Conservation (phyloP, 2,797 vertebrate genomes). For the Sylvilagus floridanus region DNA sequence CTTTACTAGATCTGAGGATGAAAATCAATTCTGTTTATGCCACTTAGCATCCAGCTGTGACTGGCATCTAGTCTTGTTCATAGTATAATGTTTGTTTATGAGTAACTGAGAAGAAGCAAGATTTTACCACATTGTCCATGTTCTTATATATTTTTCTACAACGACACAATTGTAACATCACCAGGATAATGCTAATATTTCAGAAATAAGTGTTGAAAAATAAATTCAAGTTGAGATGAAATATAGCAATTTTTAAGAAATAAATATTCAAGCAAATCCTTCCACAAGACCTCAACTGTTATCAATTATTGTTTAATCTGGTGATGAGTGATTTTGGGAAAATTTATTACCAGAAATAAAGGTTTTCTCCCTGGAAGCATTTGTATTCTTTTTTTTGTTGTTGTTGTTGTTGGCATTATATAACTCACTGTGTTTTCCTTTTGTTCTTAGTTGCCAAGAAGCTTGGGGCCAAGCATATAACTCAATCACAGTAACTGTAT, state of each 20-base stretch:
- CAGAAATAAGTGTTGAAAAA: slow-evolving; percentile 19
- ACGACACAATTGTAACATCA: background rate
- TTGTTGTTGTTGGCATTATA: background rate
- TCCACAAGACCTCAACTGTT: slow-evolving; percentile 48
- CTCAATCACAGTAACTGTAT: slow-evolving; percentile 51
- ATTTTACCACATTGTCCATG: background rate
- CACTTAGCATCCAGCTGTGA: background rate
- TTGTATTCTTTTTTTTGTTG: slow-evolving; percentile 1
- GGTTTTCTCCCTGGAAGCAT: slow-evolving; percentile 39
- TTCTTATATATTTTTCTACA: slow-evolving; percentile 44
- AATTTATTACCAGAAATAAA: slow-evolving; percentile 68
- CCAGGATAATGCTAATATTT: background rate
- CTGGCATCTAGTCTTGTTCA: slow-evolving; percentile 37
- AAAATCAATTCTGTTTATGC: slow-evolving; percentile 1
- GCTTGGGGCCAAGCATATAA: slow-evolving; percentile 19
- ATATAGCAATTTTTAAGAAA: slow-evolving; percentile 45
- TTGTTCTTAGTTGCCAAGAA: slow-evolving; percentile 60
- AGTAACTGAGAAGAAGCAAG: slow-evolving; percentile 8
- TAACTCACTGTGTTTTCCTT: slow-evolving; percentile 66
- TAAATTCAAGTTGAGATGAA: slow-evolving; percentile 26
- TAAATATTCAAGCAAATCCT: background rate
- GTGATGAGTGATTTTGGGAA: slow-evolving; percentile 60
- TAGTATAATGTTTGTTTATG: background rate
- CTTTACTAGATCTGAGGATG: slow-evolving; percentile 11
- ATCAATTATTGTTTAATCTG: slow-evolving; percentile 61